phyloP scores from a whole-genome alignment of 2,888 invertebrate genomes.

The Eristalinus aeneus region DNA sequence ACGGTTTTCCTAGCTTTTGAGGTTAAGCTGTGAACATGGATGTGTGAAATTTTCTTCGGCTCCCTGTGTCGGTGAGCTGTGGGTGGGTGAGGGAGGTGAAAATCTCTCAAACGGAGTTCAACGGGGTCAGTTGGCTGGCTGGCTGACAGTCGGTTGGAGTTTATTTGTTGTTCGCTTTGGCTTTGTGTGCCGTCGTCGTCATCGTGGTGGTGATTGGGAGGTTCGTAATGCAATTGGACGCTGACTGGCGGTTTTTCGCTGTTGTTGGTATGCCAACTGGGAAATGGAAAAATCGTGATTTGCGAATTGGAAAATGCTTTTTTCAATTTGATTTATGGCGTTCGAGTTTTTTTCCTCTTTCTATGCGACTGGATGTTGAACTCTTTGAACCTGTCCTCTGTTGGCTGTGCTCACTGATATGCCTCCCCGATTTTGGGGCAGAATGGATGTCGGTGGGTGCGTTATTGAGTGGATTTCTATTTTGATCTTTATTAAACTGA shows the following conservation, averaged over 20 bases:
- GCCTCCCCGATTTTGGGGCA: not conserved
- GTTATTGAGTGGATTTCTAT: conserved; percentile 53
- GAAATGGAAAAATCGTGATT: conserved; percentile 69
- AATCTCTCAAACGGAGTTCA: conserved; percentile 64
- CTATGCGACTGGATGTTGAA: conserved; percentile 41
- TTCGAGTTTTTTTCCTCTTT: conserved; percentile 9
- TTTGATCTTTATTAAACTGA: conserved; percentile 63
- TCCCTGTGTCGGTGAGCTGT: not conserved
- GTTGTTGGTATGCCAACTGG: conserved; percentile 58
- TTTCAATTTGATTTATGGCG: conserved; percentile 67
- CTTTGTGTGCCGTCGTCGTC: conserved; percentile 45
- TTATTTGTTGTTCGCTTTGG: conserved; percentile 59
- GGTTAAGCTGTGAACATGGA: conserved; percentile 68
- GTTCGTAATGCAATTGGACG: conserved; percentile 64
- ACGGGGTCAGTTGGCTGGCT: conserved; percentile 58
- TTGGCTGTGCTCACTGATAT: not conserved
- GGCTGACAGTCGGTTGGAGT: conserved; percentile 10
- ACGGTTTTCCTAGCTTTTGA: conserved; percentile 42
- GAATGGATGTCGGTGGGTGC: not conserved
- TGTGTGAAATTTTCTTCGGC: conserved; percentile 60
- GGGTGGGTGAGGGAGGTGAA: conserved; percentile 1
- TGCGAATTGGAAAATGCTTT: conserved; percentile 70
- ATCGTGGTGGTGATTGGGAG: conserved; percentile 29
- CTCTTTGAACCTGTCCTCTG: conserved; percentile 36
- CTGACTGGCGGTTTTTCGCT: conserved; percentile 31